These are phyloP conservation scores for Temnothorax ravouxi DNA, from an alignment of 2,888 invertebrate species.

Conservation along the genomic window DNA sequence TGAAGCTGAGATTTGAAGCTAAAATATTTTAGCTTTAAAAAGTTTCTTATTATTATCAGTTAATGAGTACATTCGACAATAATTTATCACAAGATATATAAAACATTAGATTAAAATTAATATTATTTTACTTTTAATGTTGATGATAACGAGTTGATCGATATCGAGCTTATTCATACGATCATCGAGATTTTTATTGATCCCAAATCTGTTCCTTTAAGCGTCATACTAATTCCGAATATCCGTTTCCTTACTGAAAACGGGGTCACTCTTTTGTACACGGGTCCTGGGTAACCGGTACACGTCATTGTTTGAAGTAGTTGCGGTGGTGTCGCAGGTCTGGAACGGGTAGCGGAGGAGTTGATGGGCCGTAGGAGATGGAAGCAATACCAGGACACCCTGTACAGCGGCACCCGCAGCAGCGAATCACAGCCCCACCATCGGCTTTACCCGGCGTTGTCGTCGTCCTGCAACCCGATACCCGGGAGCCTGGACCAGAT, in stretches of 20 bases:
- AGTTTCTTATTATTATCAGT: neutral
- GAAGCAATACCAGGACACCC: conserved; percentile 96
- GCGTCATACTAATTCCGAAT: neutral
- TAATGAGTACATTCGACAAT: neutral
- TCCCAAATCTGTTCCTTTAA: neutral
- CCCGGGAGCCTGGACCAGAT: conserved; percentile 76
- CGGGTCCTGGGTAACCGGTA: conserved; percentile 67
- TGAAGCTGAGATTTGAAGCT: neutral
- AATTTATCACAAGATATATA: neutral
- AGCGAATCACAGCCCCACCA: conserved; percentile 84
- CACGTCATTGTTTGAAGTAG: conserved; percentile 84
- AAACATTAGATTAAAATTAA: neutral
- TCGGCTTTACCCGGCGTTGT: conserved; percentile 80
- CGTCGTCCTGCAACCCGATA: conserved; percentile 79
- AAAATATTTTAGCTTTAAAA: neutral
- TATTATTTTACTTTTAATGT: neutral
- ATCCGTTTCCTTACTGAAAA: neutral
- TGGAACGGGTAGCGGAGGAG: conserved; percentile 98
- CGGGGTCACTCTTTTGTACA: neutral
- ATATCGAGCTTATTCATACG: neutral
- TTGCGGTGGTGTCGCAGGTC: conserved; percentile 89
- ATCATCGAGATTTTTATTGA: neutral
- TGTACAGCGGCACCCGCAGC: conserved; percentile 87
- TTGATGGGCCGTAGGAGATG: conserved; percentile 99
- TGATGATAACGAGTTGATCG: neutral